Evolutionary conservation across 2,888 invertebrate genomes (phyloP), one percentile per base, ranked within the genome.

Genomic region (Heterodera filipjevi): DNA sequence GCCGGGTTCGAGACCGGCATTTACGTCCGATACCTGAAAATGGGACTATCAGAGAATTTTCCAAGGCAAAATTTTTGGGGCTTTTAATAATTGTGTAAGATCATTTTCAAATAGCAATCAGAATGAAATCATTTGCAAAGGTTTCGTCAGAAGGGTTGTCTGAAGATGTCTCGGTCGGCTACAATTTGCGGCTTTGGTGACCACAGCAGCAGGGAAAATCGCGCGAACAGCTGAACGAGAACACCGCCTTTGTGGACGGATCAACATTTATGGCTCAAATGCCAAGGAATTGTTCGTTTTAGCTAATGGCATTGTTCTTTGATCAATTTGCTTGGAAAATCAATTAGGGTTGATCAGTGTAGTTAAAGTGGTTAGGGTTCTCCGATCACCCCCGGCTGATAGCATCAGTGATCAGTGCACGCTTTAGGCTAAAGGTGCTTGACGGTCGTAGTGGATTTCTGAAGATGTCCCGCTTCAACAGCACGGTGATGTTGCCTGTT

Each of bases 101-200:
- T n/a, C n/a, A n/a, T n/a, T n/a, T n/a, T n/a, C n/a, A n/a, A n/a
- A n/a, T n/a, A n/a, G n/a, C n/a, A n/a, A n/a, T n/a, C n/a, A n/a
- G n/a, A n/a, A n/a, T n/a, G n/a, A n/a, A 53, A 53, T 22, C 5
- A 27, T 59, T n/a, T 6, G n/a, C 8, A 22, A 59, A 27, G 86
- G 59, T 88, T 88, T 82, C 83, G 84, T 53, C 83, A 85, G 68
- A 84, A 86, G 33, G 84, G 84, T 35, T 89, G 89, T 35, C 80
- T 89, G 30, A 84, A 85, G 71, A 84, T 89, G 27, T 85, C 88
- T 10, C 92, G 99, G 84, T 95, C 95, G 8, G 95, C 96, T 85
- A 94, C 97, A 0, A 94, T 97, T 77, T 99, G 99, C 90, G 96
- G 97, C 19, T 95, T 96, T 0, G 98, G 97, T 96, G 71, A 71